Base-by-base conservation (phyloP, 2,888 invertebrate species). In the Reticulitermes lucifugus region DNA sequence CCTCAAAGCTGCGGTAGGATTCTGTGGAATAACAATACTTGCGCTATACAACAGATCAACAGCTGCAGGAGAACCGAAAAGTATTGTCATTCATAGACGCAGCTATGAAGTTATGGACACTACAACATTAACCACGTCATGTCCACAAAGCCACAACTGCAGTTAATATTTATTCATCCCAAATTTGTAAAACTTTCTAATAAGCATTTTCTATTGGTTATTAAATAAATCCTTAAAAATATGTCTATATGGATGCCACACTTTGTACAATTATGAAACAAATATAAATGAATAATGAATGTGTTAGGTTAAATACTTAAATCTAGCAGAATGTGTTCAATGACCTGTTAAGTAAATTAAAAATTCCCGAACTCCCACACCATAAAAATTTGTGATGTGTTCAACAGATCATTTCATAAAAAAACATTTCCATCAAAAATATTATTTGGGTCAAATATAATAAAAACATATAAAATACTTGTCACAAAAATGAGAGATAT, bases 361-460 rank as follows among this genome's bases (percentile, higher is more conserved):
- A 81, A 70, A 41, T 9, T n/a, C 43, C 43, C 65, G 43, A 43
- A 65, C 25, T 43, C 81, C 59, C 55, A 81, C 70, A 70, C 65
- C 81, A 81, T 41, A n/a, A 65, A 41, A 81, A 41, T 65, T 65
- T 81, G 81, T 81, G 81, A 81, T 81, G 81, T 70, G 70, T 60
- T 80, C 29, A 81, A 70, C 81, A 81, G 81, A 81, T 81, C 65
- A 65, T 81, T 25, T 22, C 18, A 81, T 2, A 35, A 35, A 43
- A 43, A 81, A 43, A 41, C 22, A 9, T 81, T 81, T 80, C 41
- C 81, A 41, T 81, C 65, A 65, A 81, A 43, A 41, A 41, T 55
- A 79, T 55, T 59, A 77, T 77, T 22, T 77, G 22, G 77, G 10
- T 77, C 51, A 77, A 77, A 77, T 77, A 77, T 51, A 77, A 46